Evolutionary conservation across 2,797 vertebrate species (phyloP).

Genomic region (Choloepus didactylus): DNA sequence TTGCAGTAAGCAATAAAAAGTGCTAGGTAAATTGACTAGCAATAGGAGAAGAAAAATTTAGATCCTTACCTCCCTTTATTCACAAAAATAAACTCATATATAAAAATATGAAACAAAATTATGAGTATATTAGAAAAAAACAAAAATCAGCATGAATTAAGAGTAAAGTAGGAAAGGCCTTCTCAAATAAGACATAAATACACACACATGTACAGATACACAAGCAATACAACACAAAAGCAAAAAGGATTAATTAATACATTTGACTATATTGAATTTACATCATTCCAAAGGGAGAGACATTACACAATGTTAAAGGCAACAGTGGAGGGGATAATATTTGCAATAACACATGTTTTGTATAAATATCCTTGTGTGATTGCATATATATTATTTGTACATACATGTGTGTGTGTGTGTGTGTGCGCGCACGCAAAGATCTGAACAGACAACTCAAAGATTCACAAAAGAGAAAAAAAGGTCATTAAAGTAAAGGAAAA

Average conservation of each 20-base stretch:
- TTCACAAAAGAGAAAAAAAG: neutral
- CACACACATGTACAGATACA: neutral
- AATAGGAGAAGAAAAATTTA: neutral
- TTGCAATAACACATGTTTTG: neutral
- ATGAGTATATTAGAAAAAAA: neutral
- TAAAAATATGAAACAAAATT: neutral
- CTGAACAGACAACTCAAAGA: neutral
- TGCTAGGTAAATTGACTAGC: neutral
- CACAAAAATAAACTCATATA: neutral
- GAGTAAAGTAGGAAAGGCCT: neutral
- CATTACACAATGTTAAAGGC: neutral
- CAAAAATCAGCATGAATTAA: neutral
- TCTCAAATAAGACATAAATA: neutral
- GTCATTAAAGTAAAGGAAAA: neutral
- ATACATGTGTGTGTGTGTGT: neutral
- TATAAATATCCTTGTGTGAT: neutral
- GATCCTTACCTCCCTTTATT: neutral
- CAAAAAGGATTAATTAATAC: neutral
- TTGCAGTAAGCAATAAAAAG: neutral
- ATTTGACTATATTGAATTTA: neutral
- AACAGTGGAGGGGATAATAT: neutral
- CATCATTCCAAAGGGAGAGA: neutral
- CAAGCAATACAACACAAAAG: neutral
- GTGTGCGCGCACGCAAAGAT: neutral
- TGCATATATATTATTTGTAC: neutral